Percentiles rank a stretch among this genome's conserved stretches.
Evolutionary conservation across 2,888 invertebrate genomes (phyloP).

Genomic region (Hybos culiciformis): DNA sequence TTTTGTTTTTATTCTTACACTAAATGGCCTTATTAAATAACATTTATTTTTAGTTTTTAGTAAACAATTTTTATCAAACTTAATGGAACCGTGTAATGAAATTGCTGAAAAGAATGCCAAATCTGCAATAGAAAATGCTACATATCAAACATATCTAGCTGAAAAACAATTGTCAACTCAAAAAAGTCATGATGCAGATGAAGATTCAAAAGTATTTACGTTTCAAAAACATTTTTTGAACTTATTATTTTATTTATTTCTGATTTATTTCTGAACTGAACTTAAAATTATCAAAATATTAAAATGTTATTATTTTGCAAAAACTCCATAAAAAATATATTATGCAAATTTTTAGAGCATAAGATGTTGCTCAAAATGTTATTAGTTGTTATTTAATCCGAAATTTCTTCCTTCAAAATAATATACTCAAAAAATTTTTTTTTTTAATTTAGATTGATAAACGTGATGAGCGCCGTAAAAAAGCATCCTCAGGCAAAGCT

Average conservation of each 20-base stretch:
- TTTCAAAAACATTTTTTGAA: no score
- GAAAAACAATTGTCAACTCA: slow-evolving; percentile 44
- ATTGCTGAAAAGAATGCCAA: slow-evolving; percentile 54
- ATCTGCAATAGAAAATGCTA: slow-evolving; percentile 52
- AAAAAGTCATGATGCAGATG: slow-evolving; percentile 21
- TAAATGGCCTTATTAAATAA: neutral
- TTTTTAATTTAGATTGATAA: slow-evolving; percentile 46
- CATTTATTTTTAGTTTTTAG: slow-evolving; percentile 40
- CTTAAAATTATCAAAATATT: no score
- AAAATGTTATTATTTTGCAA: no score
- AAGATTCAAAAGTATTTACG: slow-evolving; percentile 23
- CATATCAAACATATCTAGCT: slow-evolving; percentile 58
- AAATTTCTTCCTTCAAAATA: no score
- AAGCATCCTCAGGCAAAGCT: slow-evolving; percentile 72
- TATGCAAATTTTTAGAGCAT: no score
- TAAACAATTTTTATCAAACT: slow-evolving; percentile 50
- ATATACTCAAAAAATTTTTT: neutral
- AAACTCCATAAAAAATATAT: no score
- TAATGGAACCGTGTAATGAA: slow-evolving; percentile 53
- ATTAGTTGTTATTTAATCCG: no score
- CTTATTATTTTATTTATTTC: no score
- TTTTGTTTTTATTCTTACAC: neutral
- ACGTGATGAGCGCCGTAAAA: slow-evolving; percentile 78
- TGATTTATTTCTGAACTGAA: no score
- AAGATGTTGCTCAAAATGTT: no score